Evolutionary conservation across 2,888 invertebrate species (phyloP).

Genomic region (Eupithecia subumbrata): DNA sequence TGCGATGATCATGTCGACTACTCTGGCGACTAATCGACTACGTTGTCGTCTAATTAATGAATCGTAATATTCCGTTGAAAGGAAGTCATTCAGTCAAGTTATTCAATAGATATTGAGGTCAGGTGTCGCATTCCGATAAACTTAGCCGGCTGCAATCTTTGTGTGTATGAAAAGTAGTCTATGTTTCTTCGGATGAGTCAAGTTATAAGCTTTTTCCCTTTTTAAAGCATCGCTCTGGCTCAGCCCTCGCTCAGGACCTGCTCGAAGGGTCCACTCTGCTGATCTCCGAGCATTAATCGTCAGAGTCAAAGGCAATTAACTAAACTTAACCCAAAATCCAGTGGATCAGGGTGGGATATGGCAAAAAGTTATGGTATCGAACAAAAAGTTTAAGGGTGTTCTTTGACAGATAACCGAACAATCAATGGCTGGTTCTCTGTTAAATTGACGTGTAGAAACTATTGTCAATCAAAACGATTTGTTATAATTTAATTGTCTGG

Average conservation of each 20-base stretch:
- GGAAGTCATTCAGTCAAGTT: neutral
- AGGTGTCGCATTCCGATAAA: slow-evolving; percentile 7
- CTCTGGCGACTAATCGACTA: neutral
- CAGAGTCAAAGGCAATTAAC: neutral
- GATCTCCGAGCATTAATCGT: neutral
- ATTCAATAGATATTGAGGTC: slow-evolving; percentile 7
- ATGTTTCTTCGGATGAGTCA: neutral
- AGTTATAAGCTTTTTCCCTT: neutral
- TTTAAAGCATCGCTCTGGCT: neutral
- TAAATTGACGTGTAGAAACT: neutral
- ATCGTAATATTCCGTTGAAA: slow-evolving; percentile 11
- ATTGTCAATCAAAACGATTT: too few relatives aligned
- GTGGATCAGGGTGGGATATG: too few relatives aligned
- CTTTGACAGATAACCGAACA: neutral
- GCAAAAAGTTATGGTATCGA: neutral
- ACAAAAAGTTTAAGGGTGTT: neutral
- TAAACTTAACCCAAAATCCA: neutral
- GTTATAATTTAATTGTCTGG: too few relatives aligned
- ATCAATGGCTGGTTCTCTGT: neutral
- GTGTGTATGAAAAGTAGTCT: slow-evolving; percentile 1
- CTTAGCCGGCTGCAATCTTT: neutral
- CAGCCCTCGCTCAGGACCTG: neutral
- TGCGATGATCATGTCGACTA: neutral
- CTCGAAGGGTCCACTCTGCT: neutral
- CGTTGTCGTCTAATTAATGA: neutral